These are phyloP conservation scores for Thysanoteuthis rhombus DNA, from an alignment of 2,888 invertebrate genomes.

Conservation along the genomic window DNA sequence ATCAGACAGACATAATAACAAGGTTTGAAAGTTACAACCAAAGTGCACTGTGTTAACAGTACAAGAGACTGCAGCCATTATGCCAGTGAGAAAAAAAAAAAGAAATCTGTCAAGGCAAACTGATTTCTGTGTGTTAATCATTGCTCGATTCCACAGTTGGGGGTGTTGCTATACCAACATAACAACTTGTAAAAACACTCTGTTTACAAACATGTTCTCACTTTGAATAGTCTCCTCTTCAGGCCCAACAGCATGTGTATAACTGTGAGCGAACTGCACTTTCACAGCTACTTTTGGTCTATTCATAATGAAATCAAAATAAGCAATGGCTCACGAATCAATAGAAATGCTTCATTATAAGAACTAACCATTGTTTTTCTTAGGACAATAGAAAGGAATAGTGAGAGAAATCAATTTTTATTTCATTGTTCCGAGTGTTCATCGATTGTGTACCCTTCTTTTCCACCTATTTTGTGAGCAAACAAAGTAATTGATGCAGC, in stretches of 20 bases:
- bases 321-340: background rate
- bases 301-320: background rate
- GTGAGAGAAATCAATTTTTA: background rate
- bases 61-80: background rate
- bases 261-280: background rate
- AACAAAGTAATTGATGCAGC: background rate
- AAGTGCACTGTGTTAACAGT: background rate
- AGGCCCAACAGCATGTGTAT: background rate
- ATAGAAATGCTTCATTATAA: background rate
- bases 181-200: background rate
- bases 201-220: background rate
- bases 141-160: background rate
- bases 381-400: background rate
- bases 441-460: background rate
- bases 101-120: background rate
- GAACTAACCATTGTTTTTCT: background rate
- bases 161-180: background rate
- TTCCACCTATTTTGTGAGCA: background rate
- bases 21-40: background rate
- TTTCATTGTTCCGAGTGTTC: background rate
- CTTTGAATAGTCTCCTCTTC: constrained; percentile 12
- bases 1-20: background rate
- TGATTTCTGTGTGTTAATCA: background rate
- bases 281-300: background rate
- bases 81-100: background rate